These are phyloP conservation scores for Trachelipus rathkii DNA, from an alignment of 1,140 invertebrate species.

Conservation along the genomic window DNA sequence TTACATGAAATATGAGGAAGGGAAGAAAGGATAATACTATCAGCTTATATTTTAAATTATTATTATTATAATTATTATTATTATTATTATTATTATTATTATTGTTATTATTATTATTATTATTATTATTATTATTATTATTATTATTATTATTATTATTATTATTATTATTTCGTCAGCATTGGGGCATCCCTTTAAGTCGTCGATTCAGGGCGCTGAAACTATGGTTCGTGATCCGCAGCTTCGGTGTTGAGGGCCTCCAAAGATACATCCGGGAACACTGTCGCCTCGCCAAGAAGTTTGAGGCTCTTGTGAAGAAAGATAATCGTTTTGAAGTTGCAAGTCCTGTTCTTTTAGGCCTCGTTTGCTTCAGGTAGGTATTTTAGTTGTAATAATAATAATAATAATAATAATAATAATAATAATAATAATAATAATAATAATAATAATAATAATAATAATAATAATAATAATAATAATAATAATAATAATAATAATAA, in stretches of 20 bases:
- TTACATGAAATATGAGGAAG: no score
- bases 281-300: constrained; percentile 85
- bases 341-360: constrained; percentile 78
- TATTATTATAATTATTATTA: no score
- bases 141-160: neutral
- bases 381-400: no score
- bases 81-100: no score
- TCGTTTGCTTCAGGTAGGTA: constrained; percentile 83
- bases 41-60: no score
- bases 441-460: no score
- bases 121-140: neutral
- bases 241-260: constrained; percentile 87
- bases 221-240: constrained; percentile 94
- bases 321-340: constrained; percentile 89
- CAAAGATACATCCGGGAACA: constrained; percentile 90
- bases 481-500: no score
- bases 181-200: constrained; percentile 96
- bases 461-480: no score
- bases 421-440: no score
- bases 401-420: no score
- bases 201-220: constrained; percentile 89
- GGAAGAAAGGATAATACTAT: no score
- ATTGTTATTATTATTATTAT: no score
- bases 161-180: constrained; percentile 54
- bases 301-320: constrained; percentile 75